Base-by-base conservation (phyloP, 2,113 vertebrate species). In the Dendropsophus ebraccatus region DNA sequence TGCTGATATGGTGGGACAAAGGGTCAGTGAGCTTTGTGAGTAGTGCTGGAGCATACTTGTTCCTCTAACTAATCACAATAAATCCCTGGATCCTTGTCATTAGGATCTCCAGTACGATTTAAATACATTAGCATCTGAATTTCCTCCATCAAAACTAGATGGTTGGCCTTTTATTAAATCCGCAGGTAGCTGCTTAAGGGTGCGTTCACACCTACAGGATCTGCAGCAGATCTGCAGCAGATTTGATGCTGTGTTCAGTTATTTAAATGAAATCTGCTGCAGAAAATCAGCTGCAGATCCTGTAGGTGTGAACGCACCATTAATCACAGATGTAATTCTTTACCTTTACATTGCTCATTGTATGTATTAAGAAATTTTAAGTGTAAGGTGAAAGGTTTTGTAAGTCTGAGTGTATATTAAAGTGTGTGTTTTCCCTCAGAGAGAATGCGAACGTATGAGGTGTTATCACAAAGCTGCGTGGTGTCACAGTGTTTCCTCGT, bases 401-500 rank as follows among this genome's bases (percentile, higher is more conserved):
- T 77, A 25, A 32, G 16, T 78, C 25, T 49, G 14, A 30, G 49
- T 4, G 17, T 30, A 49, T 11, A 23, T 23, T 35, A 69, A 17
- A 69, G 35, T 4, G 19, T 1, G 14, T 65, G 10, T 28, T 81
- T 14, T 41, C n/a, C 4, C 12, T 60, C 28, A 75, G 19, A 35
- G 28, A 13, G 35, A 81, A 32, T 54, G 28, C 11, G 9, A 52
- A 77, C 74, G 9, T 52, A 77, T 30, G 49, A 77, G 32, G 25
- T 35, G 13, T 56, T 79, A 85, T 78, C 75, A 70, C 60, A 78
- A 35, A 16, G 84, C 84, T 79, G 32, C 28, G 14, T 70, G 25
- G 62, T 80, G 76, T 72, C 75, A 86, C 84, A 47, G 23, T 12
- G 13, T 80, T 72, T 72, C 65, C 50, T 73, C 16, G 35, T 72